phyloP scores from a whole-genome alignment of 2,797 vertebrate genomes.

The Epinephelus malabaricus region DNA sequence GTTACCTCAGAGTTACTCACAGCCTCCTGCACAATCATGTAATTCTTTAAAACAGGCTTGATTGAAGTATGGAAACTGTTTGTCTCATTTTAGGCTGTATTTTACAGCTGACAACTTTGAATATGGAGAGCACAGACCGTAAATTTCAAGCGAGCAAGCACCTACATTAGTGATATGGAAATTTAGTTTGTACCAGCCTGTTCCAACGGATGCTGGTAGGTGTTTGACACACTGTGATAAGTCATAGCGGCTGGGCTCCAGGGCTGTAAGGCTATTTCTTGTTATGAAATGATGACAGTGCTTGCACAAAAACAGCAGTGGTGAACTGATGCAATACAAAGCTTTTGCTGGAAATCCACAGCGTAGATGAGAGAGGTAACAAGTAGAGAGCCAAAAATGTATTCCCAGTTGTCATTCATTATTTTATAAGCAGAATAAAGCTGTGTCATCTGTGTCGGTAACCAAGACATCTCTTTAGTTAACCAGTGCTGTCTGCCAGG shows the following conservation, averaged over 20 bases:
- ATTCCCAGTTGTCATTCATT: constrained; percentile 2
- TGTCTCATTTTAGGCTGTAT: not conserved
- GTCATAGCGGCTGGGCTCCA: not conserved
- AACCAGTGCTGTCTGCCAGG: not conserved
- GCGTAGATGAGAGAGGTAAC: not conserved
- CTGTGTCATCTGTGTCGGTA: not conserved
- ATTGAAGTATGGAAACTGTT: constrained; percentile 1
- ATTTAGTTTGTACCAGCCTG: not conserved
- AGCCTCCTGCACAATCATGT: not conserved
- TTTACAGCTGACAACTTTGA: not conserved
- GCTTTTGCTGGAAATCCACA: constrained; percentile 15
- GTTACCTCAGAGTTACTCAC: not conserved
- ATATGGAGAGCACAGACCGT: not conserved
- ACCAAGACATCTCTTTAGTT: not conserved
- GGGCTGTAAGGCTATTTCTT: not conserved
- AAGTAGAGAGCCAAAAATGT: not conserved
- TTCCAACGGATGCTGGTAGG: not conserved
- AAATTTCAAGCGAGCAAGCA: not conserved
- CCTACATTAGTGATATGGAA: not conserved
- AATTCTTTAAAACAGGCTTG: not conserved
- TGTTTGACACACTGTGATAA: constrained; percentile 1
- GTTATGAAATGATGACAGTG: constrained; percentile 13
- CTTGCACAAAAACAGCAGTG: not conserved
- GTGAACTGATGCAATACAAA: constrained; percentile 25
- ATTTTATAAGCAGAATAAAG: not conserved